Percentiles rank a stretch among this genome's conserved stretches.
phyloP scores from a whole-genome alignment of 2,113 vertebrate species.

The Engraulis encrasicolus region DNA sequence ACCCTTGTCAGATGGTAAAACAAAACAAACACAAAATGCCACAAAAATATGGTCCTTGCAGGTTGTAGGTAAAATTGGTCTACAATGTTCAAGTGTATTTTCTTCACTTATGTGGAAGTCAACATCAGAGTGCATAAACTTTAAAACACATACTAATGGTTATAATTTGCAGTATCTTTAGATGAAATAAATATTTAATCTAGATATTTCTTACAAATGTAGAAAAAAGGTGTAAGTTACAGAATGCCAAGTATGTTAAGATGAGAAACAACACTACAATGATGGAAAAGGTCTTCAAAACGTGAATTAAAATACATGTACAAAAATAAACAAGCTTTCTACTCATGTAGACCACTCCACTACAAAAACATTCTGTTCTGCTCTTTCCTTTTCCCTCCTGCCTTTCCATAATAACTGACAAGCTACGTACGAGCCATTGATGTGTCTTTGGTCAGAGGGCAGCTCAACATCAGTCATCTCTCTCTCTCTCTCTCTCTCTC shows the following conservation, averaged over 20 bases:
- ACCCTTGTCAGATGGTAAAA: neutral
- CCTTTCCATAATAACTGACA: neutral
- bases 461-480: neutral
- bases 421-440: neutral
- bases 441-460: constrained; percentile 3
- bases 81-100: neutral
- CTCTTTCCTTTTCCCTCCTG: neutral
- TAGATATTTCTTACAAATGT: neutral
- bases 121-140: neutral
- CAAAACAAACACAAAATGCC: neutral
- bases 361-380: neutral
- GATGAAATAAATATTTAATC: constrained; percentile 17
- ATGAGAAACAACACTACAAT: neutral
- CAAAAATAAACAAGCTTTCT: constrained; percentile 16
- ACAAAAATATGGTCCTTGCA: neutral
- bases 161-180: neutral
- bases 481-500: too few relatives aligned
- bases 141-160: neutral
- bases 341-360: neutral
- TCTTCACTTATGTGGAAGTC: neutral
- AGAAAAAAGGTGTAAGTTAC: neutral
- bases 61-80: neutral
- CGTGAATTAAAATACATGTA: constrained; percentile 20
- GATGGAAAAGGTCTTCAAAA: neutral
- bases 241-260: neutral